Evolutionary conservation across 1,140 invertebrate genomes (phyloP), one percentile per base, ranked within the genome.

Genomic region (Cydia fagiglandana): DNA sequence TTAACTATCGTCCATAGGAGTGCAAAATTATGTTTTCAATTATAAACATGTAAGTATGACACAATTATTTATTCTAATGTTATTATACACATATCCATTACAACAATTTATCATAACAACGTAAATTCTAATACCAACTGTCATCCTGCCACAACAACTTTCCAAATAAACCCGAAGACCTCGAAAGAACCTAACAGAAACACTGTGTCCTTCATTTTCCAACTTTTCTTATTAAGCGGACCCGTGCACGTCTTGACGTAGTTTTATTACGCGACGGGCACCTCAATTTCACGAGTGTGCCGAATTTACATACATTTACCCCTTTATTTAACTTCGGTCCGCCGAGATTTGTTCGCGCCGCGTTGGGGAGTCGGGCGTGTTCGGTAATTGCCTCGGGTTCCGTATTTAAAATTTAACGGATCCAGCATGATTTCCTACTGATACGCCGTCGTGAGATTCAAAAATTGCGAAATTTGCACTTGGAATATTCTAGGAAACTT

Each of bases 321-420:
- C 66, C 66, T 70, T 70, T 70, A 70, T 70, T 70, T 70, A 70
- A 70, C 66, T 70, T 70, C 66, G 66, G 66, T 45, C 66, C 66
- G 30, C 66, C 34, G 66, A 70, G 66, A 70, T 70, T 70, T 70
- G 66, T 70, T 41, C 66, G 38, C 34, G 34, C 66, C 7, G 34
- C 66, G 17, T 41, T n/a, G 66, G 66, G 15, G 38, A 13, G 66
- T 41, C 38, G n/a, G 66, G 34, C 66, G 34, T 9, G 66, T 38
- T 70, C 34, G 66, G 66, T 17, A 17, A 38, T 41, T 38, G 15
- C 30, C 9, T 10, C n/a, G n/a, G 34, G 66, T 61, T 61, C 56
- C 20, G 56, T 61, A 24, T 61, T 61, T 61, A 61, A 24, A 61
- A 61, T 61, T 61, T 61, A 61, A 24, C 53, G 15, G 53, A 15